phyloP scores from a whole-genome alignment of 1,140 invertebrate genomes.

The Drosophila navojoa region DNA sequence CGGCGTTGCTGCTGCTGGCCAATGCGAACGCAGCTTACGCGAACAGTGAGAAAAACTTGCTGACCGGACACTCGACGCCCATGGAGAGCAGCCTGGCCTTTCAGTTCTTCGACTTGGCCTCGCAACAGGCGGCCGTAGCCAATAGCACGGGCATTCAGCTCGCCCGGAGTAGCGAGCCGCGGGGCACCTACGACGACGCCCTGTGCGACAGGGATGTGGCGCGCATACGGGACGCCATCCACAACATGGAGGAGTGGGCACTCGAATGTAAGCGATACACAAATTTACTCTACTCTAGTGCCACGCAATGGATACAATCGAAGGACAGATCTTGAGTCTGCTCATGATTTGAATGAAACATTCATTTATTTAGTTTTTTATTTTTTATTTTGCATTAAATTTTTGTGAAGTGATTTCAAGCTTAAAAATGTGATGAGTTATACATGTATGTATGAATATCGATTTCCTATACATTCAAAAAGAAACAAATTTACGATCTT shows the following conservation, averaged over 20 bases:
- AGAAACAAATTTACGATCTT: no score
- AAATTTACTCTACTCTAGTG: no score
- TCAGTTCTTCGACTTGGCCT: conserved; percentile 54
- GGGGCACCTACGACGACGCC: conserved; percentile 12
- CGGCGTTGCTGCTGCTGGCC: conserved; percentile 14
- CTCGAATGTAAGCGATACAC: conserved; percentile 64
- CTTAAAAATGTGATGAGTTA: no score
- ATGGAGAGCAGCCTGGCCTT: conserved; percentile 58
- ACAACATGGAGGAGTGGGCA: conserved; percentile 67
- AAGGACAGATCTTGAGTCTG: no score
- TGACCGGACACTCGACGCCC: conserved; percentile 47
- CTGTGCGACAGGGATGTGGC: conserved; percentile 53
- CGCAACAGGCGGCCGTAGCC: neutral
- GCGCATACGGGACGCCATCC: conserved; percentile 55
- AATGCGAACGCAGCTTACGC: conserved; percentile 11
- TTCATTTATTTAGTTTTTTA: no score
- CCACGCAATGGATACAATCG: no score
- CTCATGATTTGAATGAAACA: no score
- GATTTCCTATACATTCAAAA: no score
- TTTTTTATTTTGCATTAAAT: no score
- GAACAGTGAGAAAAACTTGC: conserved; percentile 22
- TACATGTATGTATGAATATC: no score
- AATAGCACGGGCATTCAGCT: conserved; percentile 13
- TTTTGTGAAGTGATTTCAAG: no score
- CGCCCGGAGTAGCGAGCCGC: neutral